Evolutionary conservation across 2,797 vertebrate species (phyloP).

Genomic region (Cynodonichthys magdalenae): DNA sequence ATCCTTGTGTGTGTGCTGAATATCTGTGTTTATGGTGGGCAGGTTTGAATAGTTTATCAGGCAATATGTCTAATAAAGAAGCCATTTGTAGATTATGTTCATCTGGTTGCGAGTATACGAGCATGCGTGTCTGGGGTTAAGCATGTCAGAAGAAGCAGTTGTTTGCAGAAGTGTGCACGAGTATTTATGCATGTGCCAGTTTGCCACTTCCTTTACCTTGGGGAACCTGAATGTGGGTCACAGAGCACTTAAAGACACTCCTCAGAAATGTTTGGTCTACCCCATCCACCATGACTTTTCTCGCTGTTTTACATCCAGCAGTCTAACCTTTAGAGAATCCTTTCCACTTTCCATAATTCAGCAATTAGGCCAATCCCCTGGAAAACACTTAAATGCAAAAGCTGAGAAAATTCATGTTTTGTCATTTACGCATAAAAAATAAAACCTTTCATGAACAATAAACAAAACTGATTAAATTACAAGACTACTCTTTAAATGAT

Average conservation of each 20-base stretch:
- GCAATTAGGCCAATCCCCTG: constrained; percentile 41
- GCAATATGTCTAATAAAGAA: constrained; percentile 9
- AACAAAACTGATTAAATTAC: neutral
- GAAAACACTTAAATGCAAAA: constrained; percentile 33
- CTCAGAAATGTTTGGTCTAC: constrained; percentile 52
- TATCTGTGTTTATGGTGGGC: neutral
- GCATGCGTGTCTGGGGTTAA: constrained; percentile 13
- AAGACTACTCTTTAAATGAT: neutral
- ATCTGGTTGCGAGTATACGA: neutral
- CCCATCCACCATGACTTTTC: constrained; percentile 24
- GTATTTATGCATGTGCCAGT: constrained; percentile 1
- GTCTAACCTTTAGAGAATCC: constrained; percentile 60
- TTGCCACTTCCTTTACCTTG: constrained; percentile 60
- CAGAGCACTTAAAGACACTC: constrained; percentile 65
- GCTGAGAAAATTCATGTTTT: constrained; percentile 10
- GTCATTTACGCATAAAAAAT: neutral
- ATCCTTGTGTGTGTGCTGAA: constrained; percentile 5
- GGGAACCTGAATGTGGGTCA: constrained; percentile 70
- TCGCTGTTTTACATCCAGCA: constrained; percentile 45
- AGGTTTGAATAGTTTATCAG: constrained; percentile 17
- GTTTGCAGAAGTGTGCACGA: constrained; percentile 4
- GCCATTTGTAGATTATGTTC: constrained; percentile 7
- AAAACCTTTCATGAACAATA: neutral
- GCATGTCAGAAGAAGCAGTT: constrained; percentile 22
- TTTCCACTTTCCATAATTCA: constrained; percentile 71